A percentile compares a stretch with the other conserved stretches of the same genome.
Evolutionary conservation across 35 echinoderm and acorn worm genomes (phyloP).

Genomic region (Ophiothrix spiculata): DNA sequence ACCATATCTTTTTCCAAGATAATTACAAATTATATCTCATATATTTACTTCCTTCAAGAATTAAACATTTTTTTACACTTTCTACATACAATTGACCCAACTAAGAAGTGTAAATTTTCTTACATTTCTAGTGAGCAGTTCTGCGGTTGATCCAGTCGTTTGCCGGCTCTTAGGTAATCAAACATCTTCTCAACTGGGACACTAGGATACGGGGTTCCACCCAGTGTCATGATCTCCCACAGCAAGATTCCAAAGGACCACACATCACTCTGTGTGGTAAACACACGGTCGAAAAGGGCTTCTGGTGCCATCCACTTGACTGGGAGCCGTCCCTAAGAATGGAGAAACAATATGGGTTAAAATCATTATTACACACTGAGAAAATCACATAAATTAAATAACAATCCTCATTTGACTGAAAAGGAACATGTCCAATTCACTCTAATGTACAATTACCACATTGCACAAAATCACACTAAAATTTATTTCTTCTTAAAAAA

Average conservation of each 20-base stretch:
- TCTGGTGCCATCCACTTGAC: conserved; percentile 99
- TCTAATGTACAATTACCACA: too few species aligned
- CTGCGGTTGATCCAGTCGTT: conserved; percentile 76
- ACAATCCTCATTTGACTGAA: not conserved
- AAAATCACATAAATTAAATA: not conserved
- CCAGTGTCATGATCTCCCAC: conserved; percentile 99
- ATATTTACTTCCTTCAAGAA: too few species aligned
- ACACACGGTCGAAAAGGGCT: conserved; percentile 89
- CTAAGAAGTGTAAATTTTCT: too few species aligned
- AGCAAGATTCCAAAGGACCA: conserved; percentile 91
- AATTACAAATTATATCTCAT: too few species aligned
- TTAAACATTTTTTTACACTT: too few species aligned
- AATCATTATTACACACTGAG: not conserved
- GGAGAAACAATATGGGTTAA: not conserved
- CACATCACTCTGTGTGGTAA: conserved; percentile 92
- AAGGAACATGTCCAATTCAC: too few species aligned
- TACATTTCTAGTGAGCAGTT: conserved; percentile 94
- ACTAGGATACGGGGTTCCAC: conserved; percentile 89
- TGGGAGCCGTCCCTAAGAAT: conserved; percentile 82
- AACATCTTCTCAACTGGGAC: conserved; percentile 98
- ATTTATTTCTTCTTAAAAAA: too few species aligned
- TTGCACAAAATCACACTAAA: too few species aligned
- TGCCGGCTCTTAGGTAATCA: conserved; percentile 71
- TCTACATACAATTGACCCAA: too few species aligned
- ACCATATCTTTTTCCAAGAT: too few species aligned